Conservation (phyloP, 2,888 invertebrate genomes). For the Ormia ochracea region DNA sequence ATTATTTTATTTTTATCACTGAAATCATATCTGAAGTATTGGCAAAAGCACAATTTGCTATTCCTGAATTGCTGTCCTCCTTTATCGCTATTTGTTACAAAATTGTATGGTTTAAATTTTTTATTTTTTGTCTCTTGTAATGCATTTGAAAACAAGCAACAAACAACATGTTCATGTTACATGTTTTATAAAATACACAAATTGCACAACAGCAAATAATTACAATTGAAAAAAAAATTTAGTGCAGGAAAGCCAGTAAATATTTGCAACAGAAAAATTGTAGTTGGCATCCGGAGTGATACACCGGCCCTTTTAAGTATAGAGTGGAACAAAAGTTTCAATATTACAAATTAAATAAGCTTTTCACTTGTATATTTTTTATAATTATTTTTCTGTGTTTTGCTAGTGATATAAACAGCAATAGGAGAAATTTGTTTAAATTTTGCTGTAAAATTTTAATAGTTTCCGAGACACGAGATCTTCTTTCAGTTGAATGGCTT, state of each 20-base stretch:
- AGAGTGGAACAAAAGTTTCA: no score
- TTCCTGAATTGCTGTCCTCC: not conserved
- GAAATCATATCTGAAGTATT: not conserved
- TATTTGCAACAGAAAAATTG: not conserved
- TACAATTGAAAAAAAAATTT: not conserved
- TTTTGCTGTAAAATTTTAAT: no score
- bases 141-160: not conserved
- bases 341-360: no score
- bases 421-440: no score
- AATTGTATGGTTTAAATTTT: not conserved
- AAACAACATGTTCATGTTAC: not conserved
- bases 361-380: no score
- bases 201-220: constrained; percentile 3
- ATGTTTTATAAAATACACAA: not conserved
- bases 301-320: no score
- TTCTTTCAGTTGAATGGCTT: no score
- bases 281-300: constrained; percentile 8
- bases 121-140: not conserved
- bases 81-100: not conserved
- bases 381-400: no score
- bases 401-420: no score
- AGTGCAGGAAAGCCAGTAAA: not conserved
- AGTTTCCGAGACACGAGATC: no score
- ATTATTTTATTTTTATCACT: no score
- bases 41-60: not conserved